Base-by-base conservation (phyloP, 2,113 vertebrate species). In the Peucedramus taeniatus region DNA sequence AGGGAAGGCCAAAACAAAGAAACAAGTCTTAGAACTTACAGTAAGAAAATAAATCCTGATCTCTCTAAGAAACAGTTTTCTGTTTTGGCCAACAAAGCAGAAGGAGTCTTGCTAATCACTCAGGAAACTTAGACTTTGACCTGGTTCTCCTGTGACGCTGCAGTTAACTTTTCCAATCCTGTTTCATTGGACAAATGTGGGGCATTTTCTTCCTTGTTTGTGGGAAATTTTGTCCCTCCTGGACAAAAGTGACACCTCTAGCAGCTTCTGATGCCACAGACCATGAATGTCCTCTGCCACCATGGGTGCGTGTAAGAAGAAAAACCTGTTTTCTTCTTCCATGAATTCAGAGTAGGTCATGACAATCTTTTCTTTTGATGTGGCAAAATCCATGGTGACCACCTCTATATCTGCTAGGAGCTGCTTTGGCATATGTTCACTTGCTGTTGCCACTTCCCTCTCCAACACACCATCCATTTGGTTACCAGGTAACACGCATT, bases 401-500 rank as follows among this genome's bases (percentile, higher is more conserved):
- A 83, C n/a, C 77, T 87, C 86, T 83, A 0, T 92, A 89, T 63
- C 66, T 95, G 88, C 56, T 37, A 61, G 60, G 66, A 96, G 82
- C 31, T 91, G 87, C 84, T 75, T 63, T 93, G 78, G 82, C 89
- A 91, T 92, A 89, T 83, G 68, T 76, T 95, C 83, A 42, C 64
- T 95, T 95, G 75, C 47, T 94, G 69, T 93, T 96, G 77, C 93
- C 95, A 92, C 75, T 95, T 96, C 86, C 92, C 78, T 94, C 87
- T 90, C 80, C 91, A 92, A 81, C 79, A 92, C 22, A 88, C 83
- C 91, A 95, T 72, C 90, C 80, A 57, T 76, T 95, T 94, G 89
- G 96, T 96, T 97, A 96, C 96, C 94, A 94, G 85, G 95, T 96
- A 97, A 96, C 97, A 93, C 19, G 0, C 37, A 90, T 50, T 82